Conservation (phyloP, 2,888 invertebrate genomes). For the Candidula unifasciata region DNA sequence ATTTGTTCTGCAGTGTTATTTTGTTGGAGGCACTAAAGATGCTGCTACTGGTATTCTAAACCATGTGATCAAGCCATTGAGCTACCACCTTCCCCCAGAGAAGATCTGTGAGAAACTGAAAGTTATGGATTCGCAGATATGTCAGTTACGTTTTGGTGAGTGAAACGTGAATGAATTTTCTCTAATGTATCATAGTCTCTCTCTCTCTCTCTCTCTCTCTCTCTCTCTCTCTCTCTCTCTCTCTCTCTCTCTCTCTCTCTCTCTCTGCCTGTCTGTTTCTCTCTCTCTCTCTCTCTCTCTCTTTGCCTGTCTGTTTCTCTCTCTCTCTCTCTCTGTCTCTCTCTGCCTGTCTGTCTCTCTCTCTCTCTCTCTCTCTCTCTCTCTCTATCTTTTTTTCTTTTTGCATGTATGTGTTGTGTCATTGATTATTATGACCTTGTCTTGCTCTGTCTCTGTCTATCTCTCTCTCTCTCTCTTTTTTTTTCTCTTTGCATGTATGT, state of each 20-base stretch:
- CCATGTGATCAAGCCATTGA: slow-evolving; percentile 92
- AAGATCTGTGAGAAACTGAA: slow-evolving; percentile 95
- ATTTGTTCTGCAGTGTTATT: slow-evolving; percentile 88
- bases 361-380: background rate
- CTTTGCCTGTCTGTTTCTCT: too few species aligned
- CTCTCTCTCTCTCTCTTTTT: background rate
- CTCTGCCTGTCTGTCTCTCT: background rate
- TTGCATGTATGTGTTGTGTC: background rate
- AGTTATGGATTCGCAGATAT: slow-evolving; percentile 95
- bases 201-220: background rate
- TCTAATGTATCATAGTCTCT: background rate
- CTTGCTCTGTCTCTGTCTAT: background rate
- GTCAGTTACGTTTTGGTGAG: slow-evolving; percentile 89
- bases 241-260: background rate
- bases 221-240: too few species aligned
- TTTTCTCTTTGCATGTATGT: too few species aligned
- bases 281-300: too few species aligned
- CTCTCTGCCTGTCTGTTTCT: too few species aligned
- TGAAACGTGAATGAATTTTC: background rate
- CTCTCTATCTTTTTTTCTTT: too few species aligned
- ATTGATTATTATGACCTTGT: too few species aligned
- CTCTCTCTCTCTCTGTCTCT: too few species aligned
- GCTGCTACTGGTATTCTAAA: slow-evolving; percentile 97
- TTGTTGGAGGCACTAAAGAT: slow-evolving; percentile 95
- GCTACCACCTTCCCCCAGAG: slow-evolving; percentile 93